Conservation (phyloP, 2,113 vertebrate species). For the Microtus pennsylvanicus region DNA sequence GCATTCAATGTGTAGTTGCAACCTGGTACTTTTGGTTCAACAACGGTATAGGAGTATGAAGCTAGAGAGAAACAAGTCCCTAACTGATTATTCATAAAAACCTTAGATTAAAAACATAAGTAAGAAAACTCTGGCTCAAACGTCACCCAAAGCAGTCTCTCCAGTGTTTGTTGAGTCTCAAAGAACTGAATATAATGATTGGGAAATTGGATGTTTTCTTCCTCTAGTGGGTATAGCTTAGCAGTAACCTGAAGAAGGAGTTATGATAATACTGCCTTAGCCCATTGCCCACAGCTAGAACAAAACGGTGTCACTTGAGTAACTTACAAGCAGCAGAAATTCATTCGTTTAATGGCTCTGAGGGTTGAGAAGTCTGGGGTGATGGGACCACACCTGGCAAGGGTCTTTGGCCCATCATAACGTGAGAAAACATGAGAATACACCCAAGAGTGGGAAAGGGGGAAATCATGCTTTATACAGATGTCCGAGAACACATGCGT, state of each 20-base stretch:
- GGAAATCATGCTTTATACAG: neutral
- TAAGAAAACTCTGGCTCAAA: neutral
- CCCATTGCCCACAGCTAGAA: neutral
- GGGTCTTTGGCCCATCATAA: neutral
- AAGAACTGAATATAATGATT: conserved; percentile 17
- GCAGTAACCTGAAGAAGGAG: neutral
- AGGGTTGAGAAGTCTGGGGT: neutral
- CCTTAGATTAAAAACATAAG: neutral
- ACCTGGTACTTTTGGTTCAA: neutral
- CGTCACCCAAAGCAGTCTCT: neutral
- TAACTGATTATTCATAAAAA: conserved; percentile 1
- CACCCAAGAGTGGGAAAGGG: neutral
- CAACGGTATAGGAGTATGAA: neutral
- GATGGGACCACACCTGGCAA: neutral
- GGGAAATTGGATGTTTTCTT: conserved; percentile 33
- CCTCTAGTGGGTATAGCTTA: neutral
- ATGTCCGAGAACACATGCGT: neutral
- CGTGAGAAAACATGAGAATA: neutral
- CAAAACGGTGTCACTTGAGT: neutral
- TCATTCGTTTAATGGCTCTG: neutral
- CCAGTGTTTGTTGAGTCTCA: neutral
- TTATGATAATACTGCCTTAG: neutral
- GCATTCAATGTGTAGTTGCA: neutral
- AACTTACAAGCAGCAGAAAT: neutral
- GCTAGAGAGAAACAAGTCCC: conserved; percentile 22